These are phyloP conservation scores for Sinocyclocheilus maitianheensis DNA, from an alignment of 2,113 vertebrate genomes.

Conservation along the genomic window DNA sequence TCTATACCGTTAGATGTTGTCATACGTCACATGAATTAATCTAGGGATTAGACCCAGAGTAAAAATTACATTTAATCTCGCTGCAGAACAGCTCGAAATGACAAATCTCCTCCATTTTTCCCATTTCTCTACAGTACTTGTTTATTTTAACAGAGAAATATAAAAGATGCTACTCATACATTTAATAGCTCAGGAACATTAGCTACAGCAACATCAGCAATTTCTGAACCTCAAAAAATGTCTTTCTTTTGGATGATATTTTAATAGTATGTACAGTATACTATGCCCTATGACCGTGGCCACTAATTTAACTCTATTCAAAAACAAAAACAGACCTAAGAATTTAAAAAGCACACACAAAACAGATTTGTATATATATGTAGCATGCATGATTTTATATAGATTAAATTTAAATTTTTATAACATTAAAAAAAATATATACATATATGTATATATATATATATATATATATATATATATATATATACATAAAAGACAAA, in stretches of 20 bases:
- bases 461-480: neutral
- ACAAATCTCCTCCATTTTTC: neutral
- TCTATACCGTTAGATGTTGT: conserved; percentile 10
- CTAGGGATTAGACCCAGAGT: conserved; percentile 46
- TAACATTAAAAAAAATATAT: too few relatives aligned
- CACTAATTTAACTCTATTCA: neutral
- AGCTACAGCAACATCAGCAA: neutral
- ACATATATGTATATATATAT: neutral
- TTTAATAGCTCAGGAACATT: neutral
- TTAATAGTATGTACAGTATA: neutral
- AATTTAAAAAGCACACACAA: neutral
- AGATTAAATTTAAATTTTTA: too few relatives aligned
- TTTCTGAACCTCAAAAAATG: neutral
- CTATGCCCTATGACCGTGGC: neutral
- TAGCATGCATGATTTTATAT: too few relatives aligned
- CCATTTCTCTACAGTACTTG: neutral
- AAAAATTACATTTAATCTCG: conserved; percentile 40
- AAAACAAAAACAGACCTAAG: too few relatives aligned
- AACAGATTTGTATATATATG: too few relatives aligned
- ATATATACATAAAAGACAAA: neutral
- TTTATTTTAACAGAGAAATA: neutral
- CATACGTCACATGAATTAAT: conserved; percentile 40
- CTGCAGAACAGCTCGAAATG: neutral
- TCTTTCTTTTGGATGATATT: neutral
- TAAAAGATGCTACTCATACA: neutral